Evolutionary conservation across 1,140 invertebrate genomes (phyloP).

Genomic region (Ceratina calcarata): DNA sequence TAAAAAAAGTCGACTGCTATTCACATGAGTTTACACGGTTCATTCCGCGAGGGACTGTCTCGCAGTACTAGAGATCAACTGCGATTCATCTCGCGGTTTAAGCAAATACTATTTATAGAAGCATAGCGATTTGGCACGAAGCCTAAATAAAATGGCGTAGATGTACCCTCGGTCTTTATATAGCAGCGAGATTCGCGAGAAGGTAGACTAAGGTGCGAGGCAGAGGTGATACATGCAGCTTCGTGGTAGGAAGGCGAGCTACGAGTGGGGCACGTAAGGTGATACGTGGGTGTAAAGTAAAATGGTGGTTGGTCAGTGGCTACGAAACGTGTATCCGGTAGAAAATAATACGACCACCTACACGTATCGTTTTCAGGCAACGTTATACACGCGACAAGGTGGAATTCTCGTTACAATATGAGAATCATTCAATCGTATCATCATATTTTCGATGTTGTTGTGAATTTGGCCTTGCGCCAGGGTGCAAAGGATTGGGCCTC

Average conservation of each 20-base stretch:
- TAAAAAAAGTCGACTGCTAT: constrained; percentile 68
- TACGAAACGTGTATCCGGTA: constrained; percentile 42
- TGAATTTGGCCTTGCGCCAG: constrained; percentile 6
- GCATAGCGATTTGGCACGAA: neutral
- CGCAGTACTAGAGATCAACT: no score
- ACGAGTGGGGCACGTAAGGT: constrained; percentile 69
- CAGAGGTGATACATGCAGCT: constrained; percentile 75
- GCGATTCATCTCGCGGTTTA: no score
- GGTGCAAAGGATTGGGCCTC: neutral
- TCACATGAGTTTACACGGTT: constrained; percentile 73
- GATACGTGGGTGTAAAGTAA: constrained; percentile 77
- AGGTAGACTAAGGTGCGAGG: constrained; percentile 64
- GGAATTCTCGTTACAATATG: neutral
- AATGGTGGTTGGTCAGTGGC: constrained; percentile 70
- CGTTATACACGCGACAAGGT: no score
- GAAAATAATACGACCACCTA: neutral
- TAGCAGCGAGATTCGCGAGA: constrained; percentile 25
- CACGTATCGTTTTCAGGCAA: no score
- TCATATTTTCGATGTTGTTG: constrained; percentile 9
- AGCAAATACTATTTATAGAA: neutral
- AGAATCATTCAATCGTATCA: neutral
- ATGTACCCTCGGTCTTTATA: neutral
- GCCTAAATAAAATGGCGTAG: constrained; percentile 37
- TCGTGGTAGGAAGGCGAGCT: constrained; percentile 60
- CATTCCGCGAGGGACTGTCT: constrained; percentile 5